Base-by-base conservation (phyloP, 2,888 invertebrate species). In the Helicoverpa assulta region DNA sequence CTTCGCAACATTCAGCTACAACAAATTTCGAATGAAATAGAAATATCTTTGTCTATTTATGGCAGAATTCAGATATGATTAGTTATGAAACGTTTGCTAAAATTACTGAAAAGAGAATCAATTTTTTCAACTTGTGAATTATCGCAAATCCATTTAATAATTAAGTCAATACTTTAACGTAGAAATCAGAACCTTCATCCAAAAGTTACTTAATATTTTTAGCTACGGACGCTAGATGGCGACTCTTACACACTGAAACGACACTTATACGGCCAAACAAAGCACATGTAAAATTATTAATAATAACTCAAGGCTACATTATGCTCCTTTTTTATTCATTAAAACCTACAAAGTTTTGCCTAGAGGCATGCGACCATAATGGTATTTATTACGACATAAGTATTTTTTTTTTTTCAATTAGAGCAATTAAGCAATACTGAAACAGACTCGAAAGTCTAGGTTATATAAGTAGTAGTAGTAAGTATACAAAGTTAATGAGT, bases 141-240 rank as follows among this genome's bases (percentile, higher is more conserved):
- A 33, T 33, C 33, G 33, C 33, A 33, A 33, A 8, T 33, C 33
- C 8, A 33, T 33, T 33, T 33, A 33, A 33, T 33, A 0, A 33
- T 33, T 8, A 1, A 6, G 7, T 33, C 8, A 33, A 33, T 8
- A 33, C 33, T 33, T 33, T 33, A 33, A 10, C 2, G 33, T 33
- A 33, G 33, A 33, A 26, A 26, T 33, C 7, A 40, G 40, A 40
- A 40, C 1, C 12, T 3, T 71, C 50, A 54, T 57, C 16, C 52
- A 18, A 33, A 54, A 47, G 29, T 26, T 37, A 64, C 40, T 57
- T 37, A 73, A 68, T 61, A 58, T 16, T 77, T 73, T 55, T 7
- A 37, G 59, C n/a, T 18, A 40, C n/a, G 33, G 19, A 53, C 70
- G 70, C 76, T 78, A 84, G 84, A 85, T 84, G 84, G 85, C 85